phyloP scores from a whole-genome alignment of 2,888 invertebrate genomes.

The Campopleginae sp. region DNA sequence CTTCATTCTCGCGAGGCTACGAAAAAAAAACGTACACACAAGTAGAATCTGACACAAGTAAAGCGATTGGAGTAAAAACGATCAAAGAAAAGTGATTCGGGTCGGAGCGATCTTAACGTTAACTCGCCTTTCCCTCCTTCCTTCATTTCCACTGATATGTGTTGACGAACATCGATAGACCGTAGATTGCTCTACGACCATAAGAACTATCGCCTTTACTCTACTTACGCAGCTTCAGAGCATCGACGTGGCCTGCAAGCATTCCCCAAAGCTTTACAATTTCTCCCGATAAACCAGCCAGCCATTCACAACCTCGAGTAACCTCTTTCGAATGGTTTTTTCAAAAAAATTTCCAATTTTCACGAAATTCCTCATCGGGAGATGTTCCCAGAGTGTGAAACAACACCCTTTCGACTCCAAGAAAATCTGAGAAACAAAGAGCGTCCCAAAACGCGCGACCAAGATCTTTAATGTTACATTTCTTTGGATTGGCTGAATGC shows the following conservation, averaged over 20 bases:
- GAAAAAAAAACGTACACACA: neutral
- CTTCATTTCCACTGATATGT: neutral
- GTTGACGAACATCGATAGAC: neutral
- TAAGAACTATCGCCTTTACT: constrained; percentile 36
- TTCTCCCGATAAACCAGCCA: neutral
- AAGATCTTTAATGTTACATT: no score
- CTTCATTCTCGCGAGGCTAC: constrained; percentile 2
- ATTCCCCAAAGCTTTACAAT: constrained; percentile 2
- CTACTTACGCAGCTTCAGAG: neutral
- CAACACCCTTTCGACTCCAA: no score
- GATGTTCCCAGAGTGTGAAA: neutral
- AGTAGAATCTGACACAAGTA: neutral
- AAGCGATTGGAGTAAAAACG: constrained; percentile 16
- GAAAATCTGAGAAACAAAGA: no score
- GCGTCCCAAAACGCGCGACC: no score
- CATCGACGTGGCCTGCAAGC: neutral
- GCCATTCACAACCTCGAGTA: neutral
- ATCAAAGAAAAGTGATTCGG: constrained; percentile 50
- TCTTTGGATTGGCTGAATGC: no score
- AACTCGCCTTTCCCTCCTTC: constrained; percentile 23
- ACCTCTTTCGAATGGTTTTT: neutral
- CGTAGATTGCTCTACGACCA: constrained; percentile 3
- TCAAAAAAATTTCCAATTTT: neutral
- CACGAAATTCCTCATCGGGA: neutral
- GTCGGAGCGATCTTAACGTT: constrained; percentile 27